Evolutionary conservation across 2,113 vertebrate genomes (phyloP).

Genomic region (Capreolus pygargus): DNA sequence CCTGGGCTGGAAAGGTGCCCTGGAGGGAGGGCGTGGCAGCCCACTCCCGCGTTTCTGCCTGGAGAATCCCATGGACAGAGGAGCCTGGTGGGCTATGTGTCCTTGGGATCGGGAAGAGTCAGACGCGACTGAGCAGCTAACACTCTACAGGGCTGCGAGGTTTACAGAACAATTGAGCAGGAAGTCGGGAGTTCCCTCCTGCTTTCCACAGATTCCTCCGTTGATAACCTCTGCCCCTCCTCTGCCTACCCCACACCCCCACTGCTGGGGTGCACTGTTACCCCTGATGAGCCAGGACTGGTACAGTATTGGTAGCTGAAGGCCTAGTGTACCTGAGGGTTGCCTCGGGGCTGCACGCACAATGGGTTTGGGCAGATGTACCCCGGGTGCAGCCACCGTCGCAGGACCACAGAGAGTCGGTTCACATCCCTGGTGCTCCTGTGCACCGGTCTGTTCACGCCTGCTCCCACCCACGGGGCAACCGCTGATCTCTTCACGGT

Average conservation of each 20-base stretch:
- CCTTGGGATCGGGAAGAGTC: background rate
- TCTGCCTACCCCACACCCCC: background rate
- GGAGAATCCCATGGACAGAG: background rate
- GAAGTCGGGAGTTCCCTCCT: too few species aligned
- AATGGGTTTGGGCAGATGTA: accelerated
- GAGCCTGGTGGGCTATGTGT: background rate
- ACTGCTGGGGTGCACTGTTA: accelerated
- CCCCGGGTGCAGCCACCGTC: accelerated
- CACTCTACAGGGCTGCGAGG: accelerated
- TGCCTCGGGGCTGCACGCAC: accelerated
- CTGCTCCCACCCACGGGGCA: accelerated
- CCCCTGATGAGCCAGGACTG: accelerated
- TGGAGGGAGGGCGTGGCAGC: background rate
- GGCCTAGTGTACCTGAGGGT: accelerated
- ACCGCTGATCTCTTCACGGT: accelerated
- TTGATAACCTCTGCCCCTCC: background rate
- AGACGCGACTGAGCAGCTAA: accelerated
- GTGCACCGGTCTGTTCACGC: accelerated
- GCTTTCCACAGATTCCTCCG: accelerated
- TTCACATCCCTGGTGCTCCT: accelerated
- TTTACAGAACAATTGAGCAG: background rate
- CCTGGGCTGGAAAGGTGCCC: background rate
- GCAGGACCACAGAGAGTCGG: accelerated
- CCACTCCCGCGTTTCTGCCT: background rate
- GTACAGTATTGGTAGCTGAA: background rate